Conservation (phyloP, 2,888 invertebrate genomes). For the Allygus modestus region DNA sequence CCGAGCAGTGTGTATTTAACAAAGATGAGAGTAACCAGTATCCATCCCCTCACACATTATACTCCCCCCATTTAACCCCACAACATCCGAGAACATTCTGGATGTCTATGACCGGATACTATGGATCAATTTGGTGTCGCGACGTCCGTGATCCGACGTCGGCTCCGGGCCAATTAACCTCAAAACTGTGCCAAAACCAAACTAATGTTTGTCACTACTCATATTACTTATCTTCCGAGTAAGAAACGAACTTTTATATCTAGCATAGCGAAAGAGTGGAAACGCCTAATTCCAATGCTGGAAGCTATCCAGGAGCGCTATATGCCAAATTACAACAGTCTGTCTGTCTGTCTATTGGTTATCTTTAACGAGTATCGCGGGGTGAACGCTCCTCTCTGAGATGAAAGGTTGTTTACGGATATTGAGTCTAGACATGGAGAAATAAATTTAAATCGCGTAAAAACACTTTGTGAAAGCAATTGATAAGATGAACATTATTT, state of each 20-base stretch:
- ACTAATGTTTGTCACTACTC: neutral
- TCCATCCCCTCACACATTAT: too few species aligned
- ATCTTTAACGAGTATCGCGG: neutral
- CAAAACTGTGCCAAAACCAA: neutral
- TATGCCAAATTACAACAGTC: constrained; percentile 42
- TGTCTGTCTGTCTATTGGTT: neutral
- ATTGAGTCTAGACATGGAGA: neutral
- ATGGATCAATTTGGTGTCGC: too few species aligned
- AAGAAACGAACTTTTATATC: neutral
- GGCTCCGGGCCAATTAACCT: neutral
- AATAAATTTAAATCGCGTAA: neutral
- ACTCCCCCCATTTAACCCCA: too few species aligned
- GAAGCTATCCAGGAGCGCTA: neutral
- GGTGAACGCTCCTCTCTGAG: neutral
- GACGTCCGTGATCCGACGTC: too few species aligned
- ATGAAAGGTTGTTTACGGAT: neutral
- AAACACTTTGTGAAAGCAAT: too few species aligned
- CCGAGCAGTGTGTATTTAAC: too few species aligned
- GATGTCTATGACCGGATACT: too few species aligned
- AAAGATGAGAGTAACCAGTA: too few species aligned
- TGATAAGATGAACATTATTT: too few species aligned
- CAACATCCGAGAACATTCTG: too few species aligned
- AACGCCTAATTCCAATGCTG: neutral
- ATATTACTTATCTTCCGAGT: neutral
- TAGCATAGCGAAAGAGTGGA: constrained; percentile 8